These are phyloP conservation scores for Xenopus laevis DNA, from an alignment of 2,113 vertebrate genomes.

Conservation along the genomic window DNA sequence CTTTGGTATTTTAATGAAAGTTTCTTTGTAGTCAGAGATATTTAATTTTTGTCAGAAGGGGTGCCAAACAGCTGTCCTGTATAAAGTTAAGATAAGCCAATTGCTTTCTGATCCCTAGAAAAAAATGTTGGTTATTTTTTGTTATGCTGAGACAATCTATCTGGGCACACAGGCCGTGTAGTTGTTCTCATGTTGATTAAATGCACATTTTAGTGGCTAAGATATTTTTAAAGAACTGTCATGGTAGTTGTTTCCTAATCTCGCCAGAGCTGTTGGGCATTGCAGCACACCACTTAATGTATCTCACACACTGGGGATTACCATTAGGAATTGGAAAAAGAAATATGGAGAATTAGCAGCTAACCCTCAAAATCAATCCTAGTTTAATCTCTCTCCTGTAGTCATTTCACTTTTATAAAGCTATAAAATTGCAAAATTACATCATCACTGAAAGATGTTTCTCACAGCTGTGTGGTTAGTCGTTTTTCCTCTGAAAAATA, in stretches of 20 bases:
- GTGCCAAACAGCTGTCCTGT: conserved; percentile 49
- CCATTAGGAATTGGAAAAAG: not conserved
- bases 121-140: conserved; percentile 45
- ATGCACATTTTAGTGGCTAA: conserved; percentile 53
- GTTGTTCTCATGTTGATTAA: conserved; percentile 51
- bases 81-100: conserved; percentile 34
- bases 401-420: too few species aligned
- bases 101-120: conserved; percentile 48
- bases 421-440: too few species aligned
- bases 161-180: conserved; percentile 46
- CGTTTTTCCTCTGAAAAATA: too few species aligned
- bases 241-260: conserved; percentile 47
- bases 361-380: too few species aligned
- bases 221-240: conserved; percentile 49
- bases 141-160: conserved; percentile 54
- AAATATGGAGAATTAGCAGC: too few species aligned
- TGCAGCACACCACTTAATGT: not conserved
- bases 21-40: conserved; percentile 18
- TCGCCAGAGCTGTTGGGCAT: conserved; percentile 14
- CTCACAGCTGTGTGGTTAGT: too few species aligned
- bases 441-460: too few species aligned
- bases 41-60: conserved; percentile 8
- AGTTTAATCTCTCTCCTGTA: too few species aligned
- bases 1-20: conserved; percentile 37
- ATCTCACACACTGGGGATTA: not conserved